Evolutionary conservation across 2,797 vertebrate species (phyloP), one percentile per base, ranked within the genome.

Genomic region (Gobionotothen gibberifrons): DNA sequence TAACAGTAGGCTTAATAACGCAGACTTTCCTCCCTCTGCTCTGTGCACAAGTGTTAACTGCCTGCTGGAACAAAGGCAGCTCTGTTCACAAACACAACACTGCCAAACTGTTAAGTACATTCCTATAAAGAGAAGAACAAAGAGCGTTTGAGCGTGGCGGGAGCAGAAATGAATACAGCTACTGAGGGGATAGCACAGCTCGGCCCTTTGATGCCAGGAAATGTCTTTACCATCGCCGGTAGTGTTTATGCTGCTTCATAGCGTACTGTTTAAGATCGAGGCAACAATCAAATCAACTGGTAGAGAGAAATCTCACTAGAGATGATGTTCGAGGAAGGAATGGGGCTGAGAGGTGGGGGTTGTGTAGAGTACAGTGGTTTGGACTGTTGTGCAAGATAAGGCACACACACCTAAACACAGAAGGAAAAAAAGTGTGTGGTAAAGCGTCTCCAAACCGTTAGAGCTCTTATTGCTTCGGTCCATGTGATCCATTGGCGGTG

Each of bases 51-150:
- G 88, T 81, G 85, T 89, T 89, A 88, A 89, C 81, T 79, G 84
- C 81, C 86, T 79, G 87, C 81, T 71, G 82, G 81, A 91, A 92
- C 91, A 90, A 90, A 90, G 87, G 83, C 67, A 11, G 72, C 84
- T 90, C 86, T 92, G 90, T 93, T 87, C 85, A 69, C 78, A 89
- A 88, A 91, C 83, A 87, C 87, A 91, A 90, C 89, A 85, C 85
- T 85, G 91, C 88, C 89, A 84, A 93, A 92, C 90, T 88, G 90
- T 92, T 92, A 90, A 91, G 90, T 91, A 91, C 90, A 90, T 90
- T 92, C 88, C 89, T 91, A 88, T 86, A 92, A 92, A 89, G 87
- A 87, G 86, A 89, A 86, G 90, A 93, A 93, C 90, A 93, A 93
- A 93, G 91, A 85, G 86, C 63, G 80, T 84, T 89, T 90, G 87